phyloP scores from a whole-genome alignment of 2,888 invertebrate species.

The Malthinus seriepunctatus region DNA sequence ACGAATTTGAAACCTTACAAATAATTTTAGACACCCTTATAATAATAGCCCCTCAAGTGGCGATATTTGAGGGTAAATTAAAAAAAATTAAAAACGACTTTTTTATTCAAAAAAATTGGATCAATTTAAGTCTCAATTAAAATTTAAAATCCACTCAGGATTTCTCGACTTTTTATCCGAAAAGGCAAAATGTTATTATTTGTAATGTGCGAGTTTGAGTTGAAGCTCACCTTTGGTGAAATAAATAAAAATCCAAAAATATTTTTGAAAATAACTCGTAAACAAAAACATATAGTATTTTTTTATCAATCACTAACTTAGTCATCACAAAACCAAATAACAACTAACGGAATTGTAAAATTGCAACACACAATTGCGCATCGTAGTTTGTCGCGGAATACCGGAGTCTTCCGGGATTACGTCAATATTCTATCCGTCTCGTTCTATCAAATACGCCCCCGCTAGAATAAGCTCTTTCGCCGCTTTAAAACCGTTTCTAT shows the following conservation, averaged over 20 bases:
- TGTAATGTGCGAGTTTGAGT: no score
- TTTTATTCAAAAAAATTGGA: no score
- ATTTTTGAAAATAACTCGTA: conserved; percentile 1
- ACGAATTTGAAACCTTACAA: no score
- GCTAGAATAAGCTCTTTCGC: conserved; percentile 37
- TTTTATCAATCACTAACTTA: not conserved
- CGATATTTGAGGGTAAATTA: no score
- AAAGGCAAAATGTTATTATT: no score
- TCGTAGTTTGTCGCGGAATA: conserved; percentile 35
- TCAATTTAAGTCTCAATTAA: no score
- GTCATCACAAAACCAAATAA: not conserved
- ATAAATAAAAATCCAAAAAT: conserved; percentile 2
- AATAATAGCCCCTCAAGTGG: no score
- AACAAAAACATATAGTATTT: conserved; percentile 9
- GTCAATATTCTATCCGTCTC: conserved; percentile 51
- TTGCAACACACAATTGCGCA: conserved; percentile 24
- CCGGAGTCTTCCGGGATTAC: conserved; percentile 50
- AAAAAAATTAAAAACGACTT: no score
- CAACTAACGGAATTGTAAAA: conserved; percentile 25
- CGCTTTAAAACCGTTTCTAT: conserved; percentile 13
- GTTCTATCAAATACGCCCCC: conserved; percentile 46
- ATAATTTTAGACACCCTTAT: no score
- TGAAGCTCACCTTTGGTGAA: no score
- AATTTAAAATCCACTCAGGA: no score
- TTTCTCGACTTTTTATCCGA: no score